Conservation (phyloP, 2,113 vertebrate genomes). For the Planiliza haematocheilus region DNA sequence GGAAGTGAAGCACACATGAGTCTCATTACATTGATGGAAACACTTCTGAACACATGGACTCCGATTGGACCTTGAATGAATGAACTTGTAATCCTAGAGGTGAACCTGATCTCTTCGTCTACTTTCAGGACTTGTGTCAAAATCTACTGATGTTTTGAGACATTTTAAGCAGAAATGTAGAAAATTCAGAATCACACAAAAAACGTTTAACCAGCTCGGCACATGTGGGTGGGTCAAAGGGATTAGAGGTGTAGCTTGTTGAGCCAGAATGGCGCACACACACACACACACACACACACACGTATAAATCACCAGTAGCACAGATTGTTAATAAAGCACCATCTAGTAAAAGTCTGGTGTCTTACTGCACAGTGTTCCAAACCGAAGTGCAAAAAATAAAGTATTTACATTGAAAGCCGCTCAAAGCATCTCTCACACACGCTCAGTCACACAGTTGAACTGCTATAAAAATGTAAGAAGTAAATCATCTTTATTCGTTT, state of each 20-base stretch:
- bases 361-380: conserved; percentile 40
- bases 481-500: conserved; percentile 25
- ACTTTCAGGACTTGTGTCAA: too few species aligned
- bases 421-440: conserved; percentile 3
- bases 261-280: conserved; percentile 22
- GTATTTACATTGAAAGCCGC: conserved; percentile 19
- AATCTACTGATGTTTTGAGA: too few species aligned
- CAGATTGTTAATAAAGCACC: conserved; percentile 44
- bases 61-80: too few species aligned
- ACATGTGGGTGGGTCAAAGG: conserved; percentile 24
- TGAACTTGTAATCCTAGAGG: too few species aligned
- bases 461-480: conserved; percentile 51
- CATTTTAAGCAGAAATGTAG: too few species aligned
- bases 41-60: too few species aligned
- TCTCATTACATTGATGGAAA: too few species aligned
- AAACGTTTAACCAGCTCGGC: not conserved
- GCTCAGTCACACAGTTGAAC: conserved; percentile 13
- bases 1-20: too few species aligned
- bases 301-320: conserved; percentile 35
- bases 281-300: not conserved
- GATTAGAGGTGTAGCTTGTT: conserved; percentile 5
- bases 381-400: conserved; percentile 58
- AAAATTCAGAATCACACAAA: too few species aligned
- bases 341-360: conserved; percentile 41
- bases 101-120: too few species aligned